Percentiles rank a stretch among this genome's conserved stretches.
These are phyloP conservation scores for Sebastes jordani DNA, from an alignment of 2,797 vertebrate species.

Conservation along the genomic window DNA sequence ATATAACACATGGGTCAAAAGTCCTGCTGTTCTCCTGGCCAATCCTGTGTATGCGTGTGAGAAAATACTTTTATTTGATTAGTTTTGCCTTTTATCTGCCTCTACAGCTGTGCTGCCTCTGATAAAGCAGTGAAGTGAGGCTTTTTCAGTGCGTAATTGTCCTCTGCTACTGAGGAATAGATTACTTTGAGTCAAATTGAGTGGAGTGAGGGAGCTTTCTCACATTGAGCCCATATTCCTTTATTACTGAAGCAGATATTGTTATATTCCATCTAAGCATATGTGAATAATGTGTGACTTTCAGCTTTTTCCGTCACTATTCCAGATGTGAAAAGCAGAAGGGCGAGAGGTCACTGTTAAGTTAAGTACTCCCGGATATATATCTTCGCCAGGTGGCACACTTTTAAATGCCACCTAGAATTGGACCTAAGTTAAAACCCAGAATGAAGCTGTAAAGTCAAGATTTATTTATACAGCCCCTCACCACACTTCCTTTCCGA, in stretches of 20 bases:
- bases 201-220: slow-evolving; percentile 29
- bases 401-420: slow-evolving; percentile 39
- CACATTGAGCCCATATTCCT: slow-evolving; percentile 37
- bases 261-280: slow-evolving; percentile 19
- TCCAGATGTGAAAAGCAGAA: slow-evolving; percentile 44
- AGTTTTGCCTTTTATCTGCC: slow-evolving; percentile 63
- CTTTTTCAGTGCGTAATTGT: slow-evolving; percentile 57
- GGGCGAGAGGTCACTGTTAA: slow-evolving; percentile 4
- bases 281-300: slow-evolving; percentile 28
- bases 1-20: slow-evolving; percentile 47
- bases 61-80: slow-evolving; percentile 54
- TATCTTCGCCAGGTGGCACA: slow-evolving; percentile 21
- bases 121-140: slow-evolving; percentile 50
- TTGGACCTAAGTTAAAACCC: slow-evolving; percentile 19
- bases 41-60: slow-evolving; percentile 1
- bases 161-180: slow-evolving; percentile 44
- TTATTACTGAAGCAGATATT: slow-evolving; percentile 20
- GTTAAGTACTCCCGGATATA: slow-evolving; percentile 9
- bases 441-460: slow-evolving; percentile 39
- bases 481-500: slow-evolving; percentile 1
- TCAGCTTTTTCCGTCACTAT: slow-evolving; percentile 22
- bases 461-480: slow-evolving; percentile 48
- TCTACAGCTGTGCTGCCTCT: slow-evolving; percentile 65
- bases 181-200: slow-evolving; percentile 45
- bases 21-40: slow-evolving; percentile 10